phyloP scores from a whole-genome alignment of 2,888 invertebrate genomes.

The Parthenolecanium corni region DNA sequence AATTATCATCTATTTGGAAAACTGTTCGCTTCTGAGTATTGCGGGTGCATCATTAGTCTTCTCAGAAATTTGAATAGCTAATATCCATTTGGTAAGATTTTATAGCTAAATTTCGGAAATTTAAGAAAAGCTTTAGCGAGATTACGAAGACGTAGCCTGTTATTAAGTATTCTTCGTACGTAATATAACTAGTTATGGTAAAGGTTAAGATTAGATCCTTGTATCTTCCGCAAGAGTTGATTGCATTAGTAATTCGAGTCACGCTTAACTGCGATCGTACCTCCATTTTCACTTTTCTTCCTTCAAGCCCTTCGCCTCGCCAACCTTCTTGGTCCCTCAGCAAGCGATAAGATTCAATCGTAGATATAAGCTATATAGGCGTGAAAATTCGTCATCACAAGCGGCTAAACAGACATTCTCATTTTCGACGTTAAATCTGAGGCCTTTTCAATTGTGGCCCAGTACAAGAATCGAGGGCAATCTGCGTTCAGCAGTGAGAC shows the following conservation, averaged over 20 bases:
- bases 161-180: constrained; percentile 25
- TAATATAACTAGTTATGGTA: constrained; percentile 26
- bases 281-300: constrained; percentile 22
- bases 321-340: too few relatives aligned
- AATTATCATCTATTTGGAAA: too few relatives aligned
- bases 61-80: background rate
- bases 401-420: too few relatives aligned
- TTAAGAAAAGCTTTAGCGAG: background rate
- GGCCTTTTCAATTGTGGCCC: too few relatives aligned
- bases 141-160: background rate
- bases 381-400: too few relatives aligned
- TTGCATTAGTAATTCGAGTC: constrained; percentile 23
- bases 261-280: constrained; percentile 16
- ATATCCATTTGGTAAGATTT: constrained; percentile 21
- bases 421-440: too few relatives aligned
- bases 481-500: too few relatives aligned
- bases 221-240: constrained; percentile 29
- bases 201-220: constrained; percentile 27
- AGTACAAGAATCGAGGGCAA: too few relatives aligned
- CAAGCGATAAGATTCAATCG: too few relatives aligned
- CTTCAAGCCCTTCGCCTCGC: background rate
- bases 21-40: too few relatives aligned
- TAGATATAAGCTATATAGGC: too few relatives aligned
- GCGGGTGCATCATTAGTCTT: too few relatives aligned
- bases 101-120: constrained; percentile 25